Percentiles rank a stretch among this genome's conserved stretches.
phyloP scores from a whole-genome alignment of 2,113 vertebrate genomes.

The Cygnus buccinator region DNA sequence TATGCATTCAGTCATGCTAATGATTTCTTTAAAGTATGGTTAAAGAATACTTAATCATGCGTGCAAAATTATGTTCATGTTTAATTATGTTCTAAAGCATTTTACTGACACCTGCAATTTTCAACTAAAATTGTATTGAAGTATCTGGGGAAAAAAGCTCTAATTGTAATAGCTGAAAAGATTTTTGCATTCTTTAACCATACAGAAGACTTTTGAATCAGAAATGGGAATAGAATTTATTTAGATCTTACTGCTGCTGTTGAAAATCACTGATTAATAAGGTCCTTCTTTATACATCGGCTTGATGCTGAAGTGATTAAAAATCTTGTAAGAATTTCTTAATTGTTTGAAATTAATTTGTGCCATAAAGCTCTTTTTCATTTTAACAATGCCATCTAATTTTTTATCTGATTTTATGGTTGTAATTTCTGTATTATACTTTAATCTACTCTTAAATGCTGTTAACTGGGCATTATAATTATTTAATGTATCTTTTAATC shows the following conservation, averaged over 20 bases:
- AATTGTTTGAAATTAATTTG: constrained; percentile 50
- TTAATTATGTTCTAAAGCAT: constrained; percentile 34
- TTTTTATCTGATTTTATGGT: constrained; percentile 41
- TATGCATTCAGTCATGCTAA: background rate
- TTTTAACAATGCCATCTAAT: constrained; percentile 32
- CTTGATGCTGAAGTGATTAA: constrained; percentile 1
- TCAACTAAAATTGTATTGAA: background rate
- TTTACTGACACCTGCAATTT: background rate
- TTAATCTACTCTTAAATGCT: constrained; percentile 14
- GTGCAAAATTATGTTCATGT: background rate
- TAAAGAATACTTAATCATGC: background rate
- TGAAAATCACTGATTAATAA: constrained; percentile 8
- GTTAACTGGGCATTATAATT: background rate
- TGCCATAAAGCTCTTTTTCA: background rate
- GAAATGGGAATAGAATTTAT: background rate
- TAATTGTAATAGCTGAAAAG: background rate
- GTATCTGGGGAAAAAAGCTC: background rate
- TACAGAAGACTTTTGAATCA: background rate
- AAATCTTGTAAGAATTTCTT: constrained; percentile 1
- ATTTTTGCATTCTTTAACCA: background rate
- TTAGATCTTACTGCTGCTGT: background rate
- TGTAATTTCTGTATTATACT: constrained; percentile 17
- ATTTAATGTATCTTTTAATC: background rate
- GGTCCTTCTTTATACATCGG: background rate
- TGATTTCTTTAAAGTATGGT: background rate